Percentiles rank a stretch among this genome's conserved stretches.
phyloP scores from a whole-genome alignment of 2,888 invertebrate species.

The Drosophila melanosoma region DNA sequence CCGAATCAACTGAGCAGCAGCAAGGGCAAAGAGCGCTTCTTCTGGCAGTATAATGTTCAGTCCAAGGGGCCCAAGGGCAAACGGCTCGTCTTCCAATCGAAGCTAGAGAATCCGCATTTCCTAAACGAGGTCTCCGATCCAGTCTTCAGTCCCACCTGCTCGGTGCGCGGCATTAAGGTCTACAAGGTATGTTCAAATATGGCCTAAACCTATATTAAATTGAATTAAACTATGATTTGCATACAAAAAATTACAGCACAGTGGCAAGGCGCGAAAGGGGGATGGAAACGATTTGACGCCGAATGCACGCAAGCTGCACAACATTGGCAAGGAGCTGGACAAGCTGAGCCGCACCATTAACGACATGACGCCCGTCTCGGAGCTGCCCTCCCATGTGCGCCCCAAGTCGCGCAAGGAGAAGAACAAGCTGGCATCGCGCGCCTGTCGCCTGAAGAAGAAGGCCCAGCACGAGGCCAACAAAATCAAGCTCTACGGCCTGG shows the following conservation, averaged over 20 bases:
- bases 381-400: slow-evolving; percentile 94
- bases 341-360: slow-evolving; percentile 96
- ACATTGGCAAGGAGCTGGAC: slow-evolving; percentile 96
- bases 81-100: slow-evolving; percentile 92
- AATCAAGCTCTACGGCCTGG: slow-evolving; percentile 96
- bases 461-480: slow-evolving; percentile 99
- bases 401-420: slow-evolving; percentile 98
- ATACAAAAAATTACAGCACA: slow-evolving; percentile 83
- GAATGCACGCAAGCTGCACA: slow-evolving; percentile 95
- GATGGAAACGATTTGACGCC: slow-evolving; percentile 99
- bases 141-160: slow-evolving; percentile 97
- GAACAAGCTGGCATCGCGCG: slow-evolving; percentile 98
- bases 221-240: background rate
- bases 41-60: slow-evolving; percentile 99
- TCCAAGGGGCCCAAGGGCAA: slow-evolving; percentile 99
- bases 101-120: slow-evolving; percentile 96
- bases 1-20: slow-evolving; percentile 79
- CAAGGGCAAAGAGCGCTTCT: slow-evolving; percentile 92
- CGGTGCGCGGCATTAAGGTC: slow-evolving; percentile 95
- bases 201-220: too few relatives aligned
- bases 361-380: slow-evolving; percentile 97
- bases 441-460: slow-evolving; percentile 98
- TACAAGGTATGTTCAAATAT: slow-evolving; percentile 72
- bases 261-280: slow-evolving; percentile 96
- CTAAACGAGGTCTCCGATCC: slow-evolving; percentile 97